Evolutionary conservation across 2,888 invertebrate genomes (phyloP), one percentile per base, ranked within the genome.

Genomic region (Autographa gamma): DNA sequence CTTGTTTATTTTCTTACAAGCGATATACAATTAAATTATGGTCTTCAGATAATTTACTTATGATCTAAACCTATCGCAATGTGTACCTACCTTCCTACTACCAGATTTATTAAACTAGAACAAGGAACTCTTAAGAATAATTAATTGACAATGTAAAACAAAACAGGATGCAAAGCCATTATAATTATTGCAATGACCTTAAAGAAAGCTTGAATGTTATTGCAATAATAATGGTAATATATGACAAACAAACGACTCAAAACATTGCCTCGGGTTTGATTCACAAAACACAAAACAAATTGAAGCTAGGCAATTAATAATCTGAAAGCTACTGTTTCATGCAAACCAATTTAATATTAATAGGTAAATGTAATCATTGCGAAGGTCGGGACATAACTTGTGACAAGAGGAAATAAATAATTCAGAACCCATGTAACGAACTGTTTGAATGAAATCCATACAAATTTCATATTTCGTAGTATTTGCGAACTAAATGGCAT

Each of bases 301-400:
- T 31, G 38, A 72, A 43, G 11, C 31, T 6, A 41, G 5, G 7
- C 25, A 58, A 56, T 54, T 60, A 9, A n/a, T 16, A n/a, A 19
- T 66, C 19, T 32, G 3, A 52, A 60, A 8, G 52, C 18, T 54
- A 41, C 38, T 18, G 14, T 52, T 58, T 54, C 14, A 54, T 34
- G 34, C 34, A 54, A 63, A 31, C 32, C 31, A 19, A 60, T 8
- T 60, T 13, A 18, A 58, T 58, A 61, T 61, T 34, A 4, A 56
- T 41, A 32, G 31, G 18, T 60, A 6, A 43, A 48, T 14, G 38
- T 66, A 41, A 60, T 54, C 13, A 66, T 66, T 56, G 60, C 56
- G 54, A 56, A 43, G 43, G 59, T 32, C 32, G 1, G 4, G 4
- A 38, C 18, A 63, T 38, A 56, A 63, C 61, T 58, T 58, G 25